Base-by-base conservation (phyloP, 2,113 vertebrate genomes). In the Gorilla gorilla region DNA sequence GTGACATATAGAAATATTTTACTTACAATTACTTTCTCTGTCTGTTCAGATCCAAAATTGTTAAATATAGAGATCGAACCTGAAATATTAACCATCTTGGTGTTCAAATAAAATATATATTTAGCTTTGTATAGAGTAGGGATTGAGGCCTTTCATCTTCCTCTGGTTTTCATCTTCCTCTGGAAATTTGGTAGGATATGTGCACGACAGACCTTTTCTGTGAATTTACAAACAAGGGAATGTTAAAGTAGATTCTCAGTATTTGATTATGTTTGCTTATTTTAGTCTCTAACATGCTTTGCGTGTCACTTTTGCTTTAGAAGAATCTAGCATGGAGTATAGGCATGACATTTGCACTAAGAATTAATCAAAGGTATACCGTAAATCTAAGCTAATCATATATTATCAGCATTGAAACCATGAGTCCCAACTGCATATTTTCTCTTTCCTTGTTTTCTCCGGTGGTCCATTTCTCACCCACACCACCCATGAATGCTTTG, bases 361-460 rank as follows among this genome's bases (percentile, higher is more conserved):
- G 20, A 94, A 96, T 76, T 61, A 40, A 68, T 64, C 30, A 50
- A 93, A 88, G 11, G 11, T 8, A 10, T 35, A 27, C 5, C 2
- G 25, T 78, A 84, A 87, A 27, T 88, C 14, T 72, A 97, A 93
- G n/a, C 5, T 4, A 13, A 50, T 30, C 10, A 5, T 25, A 5
- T 2, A 87, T 80, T 27, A 32, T 27, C 76, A 68, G 43, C 12
- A 27, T 76, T 70, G 50, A 85, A 90, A 76, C 20, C 25, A 3
- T n/a, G 23, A 1, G 0, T 81, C 25, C 48, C 2, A 0, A 30
- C 10, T 6, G 1, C 0, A 2, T 8, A 5, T 23, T 59, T 66
- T 95, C 30, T 40, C 9, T 91, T 75, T 90, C 61, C 83, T 82
- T 8, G 0, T 5, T 13, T 82, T 89, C 93, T 90, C 43, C 78